Percentiles rank a stretch among this genome's conserved stretches.
Evolutionary conservation across 2,797 vertebrate genomes (phyloP).

Genomic region (Tangara arthus): DNA sequence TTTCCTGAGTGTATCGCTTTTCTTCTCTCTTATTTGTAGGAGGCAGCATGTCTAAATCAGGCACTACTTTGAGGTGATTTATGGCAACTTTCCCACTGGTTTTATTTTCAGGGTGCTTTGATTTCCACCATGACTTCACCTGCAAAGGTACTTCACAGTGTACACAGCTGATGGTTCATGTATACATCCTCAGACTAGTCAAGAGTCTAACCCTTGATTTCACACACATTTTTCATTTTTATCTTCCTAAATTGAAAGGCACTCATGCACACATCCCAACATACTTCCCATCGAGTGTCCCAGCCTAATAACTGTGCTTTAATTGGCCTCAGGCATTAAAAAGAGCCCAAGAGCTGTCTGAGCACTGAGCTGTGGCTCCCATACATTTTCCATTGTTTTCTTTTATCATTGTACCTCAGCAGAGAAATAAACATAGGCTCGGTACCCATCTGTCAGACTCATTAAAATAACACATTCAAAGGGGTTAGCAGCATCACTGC

Average conservation of each 20-base stretch:
- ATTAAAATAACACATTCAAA: neutral
- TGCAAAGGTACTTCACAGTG: slow-evolving; percentile 9
- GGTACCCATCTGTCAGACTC: neutral
- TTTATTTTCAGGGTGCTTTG: slow-evolving; percentile 28
- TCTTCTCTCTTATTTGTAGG: neutral
- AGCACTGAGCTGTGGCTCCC: neutral
- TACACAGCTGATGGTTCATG: neutral
- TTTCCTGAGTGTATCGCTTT: neutral
- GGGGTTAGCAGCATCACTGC: neutral
- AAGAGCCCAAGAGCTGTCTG: neutral
- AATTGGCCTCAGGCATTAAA: neutral
- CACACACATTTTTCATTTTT: neutral
- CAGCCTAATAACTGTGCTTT: neutral
- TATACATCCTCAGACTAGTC: neutral
- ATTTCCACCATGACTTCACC: slow-evolving; percentile 17
- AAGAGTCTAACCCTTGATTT: neutral
- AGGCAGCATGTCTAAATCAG: neutral
- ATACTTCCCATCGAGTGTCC: neutral
- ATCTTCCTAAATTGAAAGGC: neutral
- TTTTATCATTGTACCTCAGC: neutral
- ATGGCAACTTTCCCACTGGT: neutral
- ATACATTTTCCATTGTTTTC: neutral
- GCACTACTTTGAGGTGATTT: neutral
- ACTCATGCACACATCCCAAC: rapidly evolving
- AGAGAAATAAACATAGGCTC: neutral